Conservation (phyloP, 2,113 vertebrate genomes). For the Oenanthe oenanthe region DNA sequence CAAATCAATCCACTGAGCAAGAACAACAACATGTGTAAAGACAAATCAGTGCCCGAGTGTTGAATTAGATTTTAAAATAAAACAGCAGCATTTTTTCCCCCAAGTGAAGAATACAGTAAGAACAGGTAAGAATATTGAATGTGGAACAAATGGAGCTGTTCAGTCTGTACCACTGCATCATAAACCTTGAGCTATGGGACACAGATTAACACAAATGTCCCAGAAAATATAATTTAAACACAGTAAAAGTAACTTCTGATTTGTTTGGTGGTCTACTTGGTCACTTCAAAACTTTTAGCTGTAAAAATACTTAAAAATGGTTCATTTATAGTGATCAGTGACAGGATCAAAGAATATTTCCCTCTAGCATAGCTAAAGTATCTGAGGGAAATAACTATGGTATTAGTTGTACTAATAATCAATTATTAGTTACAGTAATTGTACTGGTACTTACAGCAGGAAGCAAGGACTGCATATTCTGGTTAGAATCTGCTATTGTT, state of each 20-base stretch:
- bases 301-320: not conserved
- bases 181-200: not conserved
- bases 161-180: not conserved
- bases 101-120: not conserved
- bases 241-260: not conserved
- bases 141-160: not conserved
- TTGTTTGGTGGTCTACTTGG: not conserved
- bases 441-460: conserved; percentile 86
- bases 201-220: not conserved
- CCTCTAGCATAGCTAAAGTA: not conserved
- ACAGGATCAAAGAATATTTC: not conserved
- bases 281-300: not conserved
- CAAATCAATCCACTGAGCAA: not conserved
- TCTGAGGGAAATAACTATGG: not conserved
- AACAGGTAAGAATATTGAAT: not conserved
- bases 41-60: not conserved
- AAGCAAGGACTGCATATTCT: conserved; percentile 97
- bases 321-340: not conserved
- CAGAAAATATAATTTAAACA: not conserved
- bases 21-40: not conserved
- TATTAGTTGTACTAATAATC: not conserved
- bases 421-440: not conserved
- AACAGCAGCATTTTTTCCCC: not conserved
- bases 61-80: not conserved
- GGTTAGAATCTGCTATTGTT: conserved; percentile 97